phyloP scores from a whole-genome alignment of 2,113 vertebrate species.

The Symphodus melops region DNA sequence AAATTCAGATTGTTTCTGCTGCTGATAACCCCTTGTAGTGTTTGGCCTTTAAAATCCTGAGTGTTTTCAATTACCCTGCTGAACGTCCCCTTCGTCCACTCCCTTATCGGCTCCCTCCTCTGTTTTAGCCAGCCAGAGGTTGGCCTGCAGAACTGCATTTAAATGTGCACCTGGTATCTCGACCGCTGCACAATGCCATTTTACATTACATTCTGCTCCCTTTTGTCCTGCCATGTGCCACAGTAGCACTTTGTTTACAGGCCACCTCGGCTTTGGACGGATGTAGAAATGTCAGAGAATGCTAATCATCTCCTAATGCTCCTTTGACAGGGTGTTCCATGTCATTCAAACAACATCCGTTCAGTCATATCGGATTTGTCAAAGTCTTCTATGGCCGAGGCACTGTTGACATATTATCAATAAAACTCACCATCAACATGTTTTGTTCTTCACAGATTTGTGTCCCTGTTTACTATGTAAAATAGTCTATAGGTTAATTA shows the following conservation, averaged over 20 bases:
- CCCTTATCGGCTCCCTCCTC: slow-evolving; percentile 69
- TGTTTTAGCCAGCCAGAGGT: slow-evolving; percentile 70
- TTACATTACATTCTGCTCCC: slow-evolving; percentile 74
- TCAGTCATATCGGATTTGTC: slow-evolving; percentile 57
- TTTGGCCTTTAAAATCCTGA: slow-evolving; percentile 79
- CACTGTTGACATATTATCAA: slow-evolving; percentile 48
- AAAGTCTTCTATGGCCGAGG: slow-evolving; percentile 39
- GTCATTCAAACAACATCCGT: slow-evolving; percentile 73
- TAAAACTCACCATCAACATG: slow-evolving; percentile 3
- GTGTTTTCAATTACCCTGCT: slow-evolving; percentile 75
- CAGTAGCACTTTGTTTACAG: slow-evolving; percentile 76
- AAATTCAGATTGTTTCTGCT: slow-evolving; percentile 74
- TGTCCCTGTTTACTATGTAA: neutral
- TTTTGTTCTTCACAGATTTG: slow-evolving; percentile 17
- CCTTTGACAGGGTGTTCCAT: slow-evolving; percentile 52
- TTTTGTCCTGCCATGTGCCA: slow-evolving; percentile 67
- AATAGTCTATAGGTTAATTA: neutral
- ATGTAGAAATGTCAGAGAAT: slow-evolving; percentile 82
- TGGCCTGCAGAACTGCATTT: slow-evolving; percentile 72
- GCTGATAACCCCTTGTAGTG: slow-evolving; percentile 75
- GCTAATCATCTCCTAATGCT: slow-evolving; percentile 74
- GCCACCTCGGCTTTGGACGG: slow-evolving; percentile 61
- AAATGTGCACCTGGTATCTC: slow-evolving; percentile 72
- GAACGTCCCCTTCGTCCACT: slow-evolving; percentile 62
- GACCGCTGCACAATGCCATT: slow-evolving; percentile 69